phyloP scores from a whole-genome alignment of 2,797 vertebrate species.

The Margarornis squamiger region DNA sequence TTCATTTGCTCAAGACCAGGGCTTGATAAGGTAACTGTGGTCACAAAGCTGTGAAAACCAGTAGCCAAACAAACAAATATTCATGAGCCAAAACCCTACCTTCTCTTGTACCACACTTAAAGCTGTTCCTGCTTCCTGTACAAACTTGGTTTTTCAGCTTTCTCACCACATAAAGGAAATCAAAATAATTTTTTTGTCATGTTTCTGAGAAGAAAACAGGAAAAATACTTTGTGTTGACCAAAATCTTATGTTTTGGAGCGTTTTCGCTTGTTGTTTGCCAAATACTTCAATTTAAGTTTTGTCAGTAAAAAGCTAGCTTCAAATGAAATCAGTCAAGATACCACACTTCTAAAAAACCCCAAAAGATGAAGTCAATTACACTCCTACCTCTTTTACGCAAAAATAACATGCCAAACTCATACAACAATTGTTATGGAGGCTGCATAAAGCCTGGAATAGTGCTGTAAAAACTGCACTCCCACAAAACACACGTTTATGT shows the following conservation, averaged over 20 bases:
- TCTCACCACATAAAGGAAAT: background rate
- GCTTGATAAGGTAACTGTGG: background rate
- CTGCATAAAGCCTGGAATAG: background rate
- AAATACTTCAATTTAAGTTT: background rate
- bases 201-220: background rate
- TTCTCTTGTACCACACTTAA: background rate
- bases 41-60: background rate
- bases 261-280: background rate
- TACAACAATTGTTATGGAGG: background rate
- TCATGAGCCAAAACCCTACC: background rate
- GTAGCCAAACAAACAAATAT: background rate
- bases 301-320: background rate
- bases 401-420: background rate
- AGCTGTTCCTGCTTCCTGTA: background rate
- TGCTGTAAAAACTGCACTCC: background rate
- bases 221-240: background rate
- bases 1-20: background rate
- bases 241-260: background rate
- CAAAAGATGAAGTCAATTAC: background rate
- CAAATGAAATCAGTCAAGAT: background rate
- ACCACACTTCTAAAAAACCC: accelerated
- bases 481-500: background rate
- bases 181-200: background rate
- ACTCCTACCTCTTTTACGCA: background rate
- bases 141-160: background rate